Evolutionary conservation across 2,797 vertebrate species (phyloP).

Genomic region (Ceyx erithaca): DNA sequence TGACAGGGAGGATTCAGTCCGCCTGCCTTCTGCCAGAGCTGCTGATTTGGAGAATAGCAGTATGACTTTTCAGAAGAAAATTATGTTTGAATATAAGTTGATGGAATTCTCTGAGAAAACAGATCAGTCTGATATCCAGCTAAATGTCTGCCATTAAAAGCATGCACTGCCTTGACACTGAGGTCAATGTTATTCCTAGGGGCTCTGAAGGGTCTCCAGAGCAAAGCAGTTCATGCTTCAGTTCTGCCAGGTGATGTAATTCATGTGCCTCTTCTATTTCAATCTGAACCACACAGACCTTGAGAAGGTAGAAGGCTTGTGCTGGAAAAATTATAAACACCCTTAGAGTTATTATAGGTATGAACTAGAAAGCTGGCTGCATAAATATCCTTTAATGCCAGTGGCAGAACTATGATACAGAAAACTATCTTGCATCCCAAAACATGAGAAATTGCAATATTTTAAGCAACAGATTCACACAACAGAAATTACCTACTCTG

Average conservation of each 20-base stretch:
- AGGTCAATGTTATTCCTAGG: neutral
- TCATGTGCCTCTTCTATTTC: neutral
- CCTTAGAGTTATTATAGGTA: neutral
- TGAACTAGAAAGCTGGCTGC: neutral
- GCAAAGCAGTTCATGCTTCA: neutral
- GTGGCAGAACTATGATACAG: neutral
- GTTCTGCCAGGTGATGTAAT: neutral
- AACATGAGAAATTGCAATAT: neutral
- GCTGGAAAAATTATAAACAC: neutral
- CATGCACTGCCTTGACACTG: accelerated
- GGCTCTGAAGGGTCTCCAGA: neutral
- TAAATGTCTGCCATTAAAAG: neutral
- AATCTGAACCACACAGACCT: neutral
- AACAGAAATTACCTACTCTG: neutral
- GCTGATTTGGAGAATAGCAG: neutral
- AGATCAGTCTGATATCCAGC: neutral
- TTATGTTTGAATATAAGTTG: neutral
- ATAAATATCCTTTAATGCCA: neutral
- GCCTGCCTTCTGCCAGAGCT: neutral
- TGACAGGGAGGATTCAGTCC: neutral
- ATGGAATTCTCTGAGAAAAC: neutral
- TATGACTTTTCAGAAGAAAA: neutral
- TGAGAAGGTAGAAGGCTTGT: neutral
- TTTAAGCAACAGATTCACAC: neutral
- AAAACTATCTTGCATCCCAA: neutral